Evolutionary conservation across 2,888 invertebrate species (phyloP), one percentile per base, ranked within the genome.

Genomic region (Teleogryllus oceanicus): DNA sequence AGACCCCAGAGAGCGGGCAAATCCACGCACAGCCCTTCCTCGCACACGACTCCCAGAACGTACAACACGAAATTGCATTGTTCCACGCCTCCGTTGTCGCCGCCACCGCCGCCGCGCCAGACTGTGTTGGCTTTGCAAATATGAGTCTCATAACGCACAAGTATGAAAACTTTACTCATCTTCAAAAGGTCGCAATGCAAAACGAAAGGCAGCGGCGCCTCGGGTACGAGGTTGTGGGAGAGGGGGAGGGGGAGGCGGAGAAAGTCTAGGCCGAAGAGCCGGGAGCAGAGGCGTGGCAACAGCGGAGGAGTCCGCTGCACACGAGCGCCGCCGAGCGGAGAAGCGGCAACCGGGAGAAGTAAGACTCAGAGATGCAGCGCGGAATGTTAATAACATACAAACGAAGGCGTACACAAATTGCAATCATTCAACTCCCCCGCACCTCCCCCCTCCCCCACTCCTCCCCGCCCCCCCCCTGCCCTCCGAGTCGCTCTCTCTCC

Each of bases 11-110:
- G 37, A 37, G 37, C 37, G 37, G 24, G 24, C 2, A 37, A 8
- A 37, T 8, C 37, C 37, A 37, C 37, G 37, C 37, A 37, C 37
- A 37, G 37, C 37, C 37, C 37, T 37, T 37, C 37, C 37, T 5
- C 37, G 37, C 5, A 37, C 37, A 5, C 37, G 37, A 37, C 37
- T 37, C 37, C 37, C 37, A 37, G 16, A 62, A n/a, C 13, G 62
- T 62, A n/a, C 62, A n/a, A 62, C 62, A n/a, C 62, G 62, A 62
- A 62, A 62, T 62, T 62, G 62, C 62, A 62, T 62, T 62, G 62
- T 62, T 62, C 62, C 62, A 62, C 62, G n/a, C n/a, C 62, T n/a
- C 62, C 62, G 37, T 37, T 37, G 37, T 37, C 37, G 37, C 37
- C 37, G 37, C 37, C 37, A 8, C 37, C 37, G 8, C 37, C 37